A percentile compares a stretch with the other conserved stretches of the same genome.
Evolutionary conservation across 2,113 vertebrate species (phyloP).

Genomic region (Rhinopomastus cyanomelas): DNA sequence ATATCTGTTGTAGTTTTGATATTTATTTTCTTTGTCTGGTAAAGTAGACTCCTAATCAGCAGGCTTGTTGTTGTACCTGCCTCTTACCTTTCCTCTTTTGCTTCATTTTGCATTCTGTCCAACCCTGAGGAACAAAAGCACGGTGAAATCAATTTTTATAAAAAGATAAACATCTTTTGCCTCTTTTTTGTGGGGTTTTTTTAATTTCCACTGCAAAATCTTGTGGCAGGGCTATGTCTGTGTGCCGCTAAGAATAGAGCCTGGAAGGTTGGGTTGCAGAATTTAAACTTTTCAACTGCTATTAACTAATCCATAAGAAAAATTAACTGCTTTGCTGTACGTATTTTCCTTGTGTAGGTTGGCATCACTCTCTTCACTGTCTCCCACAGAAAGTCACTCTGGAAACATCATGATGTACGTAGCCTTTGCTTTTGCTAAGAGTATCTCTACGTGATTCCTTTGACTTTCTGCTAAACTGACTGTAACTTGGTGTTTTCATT

Average conservation of each 20-base stretch:
- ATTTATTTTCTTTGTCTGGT: not conserved
- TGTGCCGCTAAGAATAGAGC: not conserved
- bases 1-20: not conserved
- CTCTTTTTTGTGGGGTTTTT: too few species aligned
- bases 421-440: not conserved
- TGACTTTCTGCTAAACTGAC: not conserved
- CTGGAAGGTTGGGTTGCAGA: not conserved
- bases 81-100: not conserved
- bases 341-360: slow-evolving; percentile 77
- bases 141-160: not conserved
- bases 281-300: not conserved
- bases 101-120: not conserved
- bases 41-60: not conserved
- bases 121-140: not conserved
- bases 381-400: slow-evolving; percentile 96
- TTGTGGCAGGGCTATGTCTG: not conserved
- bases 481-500: not conserved
- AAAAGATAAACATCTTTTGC: not conserved
- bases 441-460: not conserved
- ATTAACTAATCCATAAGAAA: not conserved
- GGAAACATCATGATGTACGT: slow-evolving; percentile 94
- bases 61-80: not conserved
- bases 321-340: not conserved
- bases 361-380: slow-evolving; percentile 97
- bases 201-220: not conserved